phyloP scores from a whole-genome alignment of 2,797 vertebrate genomes.

The Antrozous pallidus region DNA sequence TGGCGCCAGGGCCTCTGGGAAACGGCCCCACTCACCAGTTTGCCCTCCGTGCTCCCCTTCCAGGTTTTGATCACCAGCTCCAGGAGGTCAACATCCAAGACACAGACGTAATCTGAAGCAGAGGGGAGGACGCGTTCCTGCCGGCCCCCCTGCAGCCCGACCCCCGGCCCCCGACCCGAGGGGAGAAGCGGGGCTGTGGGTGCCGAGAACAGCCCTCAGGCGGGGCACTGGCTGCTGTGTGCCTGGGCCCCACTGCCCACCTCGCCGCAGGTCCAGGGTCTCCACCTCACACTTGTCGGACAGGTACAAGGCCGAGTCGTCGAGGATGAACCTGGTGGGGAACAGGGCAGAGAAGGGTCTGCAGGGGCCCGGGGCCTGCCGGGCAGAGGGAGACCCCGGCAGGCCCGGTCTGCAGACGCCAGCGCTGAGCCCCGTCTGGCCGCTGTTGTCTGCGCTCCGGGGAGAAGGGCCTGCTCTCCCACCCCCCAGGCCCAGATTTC shows the following conservation, averaged over 20 bases:
- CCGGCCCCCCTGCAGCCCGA: background rate
- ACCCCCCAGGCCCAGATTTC: accelerated
- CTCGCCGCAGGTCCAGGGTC: slow-evolving; percentile 89
- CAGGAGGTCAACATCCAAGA: slow-evolving; percentile 93
- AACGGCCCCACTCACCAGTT: slow-evolving; percentile 82
- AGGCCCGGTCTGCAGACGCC: background rate
- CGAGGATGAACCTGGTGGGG: slow-evolving; percentile 90
- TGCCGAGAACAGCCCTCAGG: background rate
- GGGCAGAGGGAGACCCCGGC: background rate
- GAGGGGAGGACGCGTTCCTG: background rate
- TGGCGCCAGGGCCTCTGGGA: background rate
- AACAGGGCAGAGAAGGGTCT: slow-evolving; percentile 63
- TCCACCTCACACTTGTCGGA: slow-evolving; percentile 92
- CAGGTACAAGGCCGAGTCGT: slow-evolving; percentile 94
- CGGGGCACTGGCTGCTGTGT: background rate
- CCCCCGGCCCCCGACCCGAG: background rate
- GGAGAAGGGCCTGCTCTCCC: background rate
- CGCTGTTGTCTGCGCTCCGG: background rate
- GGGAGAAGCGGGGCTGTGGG: background rate
- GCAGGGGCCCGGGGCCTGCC: background rate
- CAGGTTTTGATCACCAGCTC: slow-evolving; percentile 95
- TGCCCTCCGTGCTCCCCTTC: slow-evolving; percentile 88
- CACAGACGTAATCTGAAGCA: slow-evolving; percentile 91
- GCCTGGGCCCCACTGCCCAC: slow-evolving; percentile 73
- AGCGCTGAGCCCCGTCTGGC: background rate